Conservation (phyloP, 1,140 invertebrate genomes). For the Cotesia glomerata region DNA sequence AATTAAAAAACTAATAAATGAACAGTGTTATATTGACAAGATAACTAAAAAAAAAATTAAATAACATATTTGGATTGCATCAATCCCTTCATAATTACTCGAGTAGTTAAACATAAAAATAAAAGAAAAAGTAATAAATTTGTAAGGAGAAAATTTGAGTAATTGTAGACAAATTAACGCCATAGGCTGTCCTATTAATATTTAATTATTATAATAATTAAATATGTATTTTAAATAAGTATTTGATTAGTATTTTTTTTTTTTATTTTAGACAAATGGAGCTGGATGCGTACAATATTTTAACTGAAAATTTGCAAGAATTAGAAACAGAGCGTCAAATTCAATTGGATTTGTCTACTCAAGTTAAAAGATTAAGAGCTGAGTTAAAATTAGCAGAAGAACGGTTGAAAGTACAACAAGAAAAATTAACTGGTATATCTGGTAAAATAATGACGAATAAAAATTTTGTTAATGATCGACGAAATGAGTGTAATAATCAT, state of each 20-base stretch:
- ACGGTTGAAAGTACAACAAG: slow-evolving; percentile 47
- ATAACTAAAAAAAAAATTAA: too few relatives aligned
- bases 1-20: too few relatives aligned
- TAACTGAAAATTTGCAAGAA: slow-evolving; percentile 50
- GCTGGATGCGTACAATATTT: slow-evolving; percentile 50
- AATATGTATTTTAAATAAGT: slow-evolving; percentile 5
- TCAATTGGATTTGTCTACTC: slow-evolving; percentile 41
- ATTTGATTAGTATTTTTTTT: slow-evolving; percentile 12
- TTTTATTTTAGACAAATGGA: slow-evolving; percentile 46
- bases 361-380: slow-evolving; percentile 49
- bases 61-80: too few relatives aligned
- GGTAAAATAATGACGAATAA: slow-evolving; percentile 48
- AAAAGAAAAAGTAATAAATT: too few relatives aligned
- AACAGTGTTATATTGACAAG: too few relatives aligned
- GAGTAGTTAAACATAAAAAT: too few relatives aligned
- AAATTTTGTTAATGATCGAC: slow-evolving; percentile 49
- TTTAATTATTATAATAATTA: background rate
- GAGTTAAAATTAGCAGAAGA: slow-evolving; percentile 50
- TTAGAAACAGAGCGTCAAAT: slow-evolving; percentile 54
- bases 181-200: too few relatives aligned
- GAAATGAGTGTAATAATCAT: slow-evolving; percentile 52
- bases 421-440: slow-evolving; percentile 46
- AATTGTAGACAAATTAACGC: too few relatives aligned
- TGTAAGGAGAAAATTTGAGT: too few relatives aligned
- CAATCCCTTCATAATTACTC: too few relatives aligned